Percentiles rank a stretch among this genome's conserved stretches.
phyloP scores from a whole-genome alignment of 2,113 vertebrate species.

The Agapornis roseicollis region DNA sequence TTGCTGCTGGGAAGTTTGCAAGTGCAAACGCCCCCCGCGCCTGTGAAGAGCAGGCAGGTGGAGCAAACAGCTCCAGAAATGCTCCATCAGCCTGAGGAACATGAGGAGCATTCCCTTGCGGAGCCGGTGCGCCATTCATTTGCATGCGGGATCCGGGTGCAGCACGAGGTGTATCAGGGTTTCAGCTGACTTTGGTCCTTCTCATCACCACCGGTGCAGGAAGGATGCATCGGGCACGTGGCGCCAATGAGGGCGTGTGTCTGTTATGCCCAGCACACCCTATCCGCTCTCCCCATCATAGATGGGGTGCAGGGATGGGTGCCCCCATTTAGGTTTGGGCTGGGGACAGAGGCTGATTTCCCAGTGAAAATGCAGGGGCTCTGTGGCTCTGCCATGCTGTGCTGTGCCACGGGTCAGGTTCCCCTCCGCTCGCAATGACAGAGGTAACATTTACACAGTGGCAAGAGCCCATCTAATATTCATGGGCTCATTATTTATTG shows the following conservation, averaged over 20 bases:
- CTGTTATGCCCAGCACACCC: accelerated
- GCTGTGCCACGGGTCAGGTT: not conserved
- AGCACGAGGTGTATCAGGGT: not conserved
- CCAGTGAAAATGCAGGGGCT: not conserved
- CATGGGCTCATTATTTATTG: conserved; percentile 8
- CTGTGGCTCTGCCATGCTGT: not conserved
- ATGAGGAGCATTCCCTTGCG: not conserved
- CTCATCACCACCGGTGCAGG: not conserved
- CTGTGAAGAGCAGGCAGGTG: not conserved
- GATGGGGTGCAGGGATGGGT: accelerated
- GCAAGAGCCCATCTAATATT: conserved; percentile 30
- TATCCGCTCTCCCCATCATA: accelerated
- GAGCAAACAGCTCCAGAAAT: accelerated
- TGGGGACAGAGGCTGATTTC: not conserved
- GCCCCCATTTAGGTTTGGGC: not conserved
- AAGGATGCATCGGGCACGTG: accelerated
- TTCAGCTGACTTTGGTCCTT: conserved; percentile 1
- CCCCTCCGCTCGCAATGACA: not conserved
- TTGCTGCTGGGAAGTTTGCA: not conserved
- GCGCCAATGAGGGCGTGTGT: too few relatives aligned
- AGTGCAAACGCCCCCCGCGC: accelerated
- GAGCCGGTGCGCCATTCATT: not conserved
- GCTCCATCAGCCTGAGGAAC: not conserved
- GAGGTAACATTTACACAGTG: conserved; percentile 24
- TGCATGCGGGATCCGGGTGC: not conserved